A percentile compares a stretch with the other conserved stretches of the same genome.
Evolutionary conservation across 1,140 invertebrate genomes (phyloP).

Genomic region (Choristoneura fumiferana): DNA sequence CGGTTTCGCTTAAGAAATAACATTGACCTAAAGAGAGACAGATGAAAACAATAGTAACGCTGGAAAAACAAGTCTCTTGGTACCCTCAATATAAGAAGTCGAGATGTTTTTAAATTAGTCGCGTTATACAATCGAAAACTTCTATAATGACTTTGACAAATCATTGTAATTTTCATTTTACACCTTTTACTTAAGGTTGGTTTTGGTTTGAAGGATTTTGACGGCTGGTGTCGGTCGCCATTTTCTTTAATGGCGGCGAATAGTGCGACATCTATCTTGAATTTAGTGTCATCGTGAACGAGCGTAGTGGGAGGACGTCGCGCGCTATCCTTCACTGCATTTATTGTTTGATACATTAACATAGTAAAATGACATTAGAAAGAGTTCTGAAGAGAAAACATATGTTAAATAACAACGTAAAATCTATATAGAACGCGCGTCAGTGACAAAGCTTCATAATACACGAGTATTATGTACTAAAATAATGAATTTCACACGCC

Average conservation of each 20-base stretch:
- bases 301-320: slow-evolving; percentile 42
- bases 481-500: slow-evolving; percentile 71
- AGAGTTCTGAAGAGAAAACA: slow-evolving; percentile 27
- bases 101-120: slow-evolving; percentile 46
- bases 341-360: slow-evolving; percentile 66
- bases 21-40: background rate
- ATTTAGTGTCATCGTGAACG: slow-evolving; percentile 69
- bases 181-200: slow-evolving; percentile 23
- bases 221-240: slow-evolving; percentile 59
- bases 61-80: background rate
- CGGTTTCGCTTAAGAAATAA: background rate
- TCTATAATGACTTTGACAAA: slow-evolving; percentile 29
- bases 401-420: background rate
- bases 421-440: slow-evolving; percentile 1
- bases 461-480: slow-evolving; percentile 42
- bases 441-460: background rate
- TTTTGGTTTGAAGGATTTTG: slow-evolving; percentile 40
- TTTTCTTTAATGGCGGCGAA: slow-evolving; percentile 67
- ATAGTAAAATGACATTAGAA: slow-evolving; percentile 52
- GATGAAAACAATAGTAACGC: slow-evolving; percentile 3
- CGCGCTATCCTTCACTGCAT: slow-evolving; percentile 26
- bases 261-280: slow-evolving; percentile 66
- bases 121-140: slow-evolving; percentile 65
- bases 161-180: slow-evolving; percentile 29
- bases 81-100: background rate